Conservation (phyloP, 1,140 invertebrate genomes). For the Aphis gossypii region DNA sequence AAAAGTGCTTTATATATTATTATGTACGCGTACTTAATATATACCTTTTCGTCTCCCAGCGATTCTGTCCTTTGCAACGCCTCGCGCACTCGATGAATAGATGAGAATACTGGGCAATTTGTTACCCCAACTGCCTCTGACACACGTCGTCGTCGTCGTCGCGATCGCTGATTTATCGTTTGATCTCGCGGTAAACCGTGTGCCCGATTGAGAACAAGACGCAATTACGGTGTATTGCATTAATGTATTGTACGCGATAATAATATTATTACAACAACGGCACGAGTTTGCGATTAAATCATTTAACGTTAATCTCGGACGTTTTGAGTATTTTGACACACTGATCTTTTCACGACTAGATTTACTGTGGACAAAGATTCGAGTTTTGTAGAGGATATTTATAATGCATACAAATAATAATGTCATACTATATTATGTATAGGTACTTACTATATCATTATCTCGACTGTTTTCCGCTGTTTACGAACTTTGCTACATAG, state of each 20-base stretch:
- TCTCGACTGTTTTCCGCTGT: not conserved
- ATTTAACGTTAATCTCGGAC: not conserved
- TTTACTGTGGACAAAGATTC: not conserved
- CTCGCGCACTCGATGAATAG: not conserved
- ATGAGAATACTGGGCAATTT: not conserved
- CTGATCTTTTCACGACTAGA: not conserved
- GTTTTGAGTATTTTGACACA: not conserved
- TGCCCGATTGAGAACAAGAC: not conserved
- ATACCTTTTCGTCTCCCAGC: not conserved
- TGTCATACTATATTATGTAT: not conserved
- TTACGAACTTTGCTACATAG: not conserved
- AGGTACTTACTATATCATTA: not conserved
- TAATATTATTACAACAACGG: not conserved
- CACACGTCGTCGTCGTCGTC: not conserved
- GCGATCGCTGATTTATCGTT: conserved; percentile 10
- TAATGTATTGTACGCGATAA: not conserved
- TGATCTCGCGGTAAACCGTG: not conserved
- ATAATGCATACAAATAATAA: not conserved
- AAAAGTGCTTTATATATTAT: conserved; percentile 24
- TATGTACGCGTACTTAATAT: not conserved
- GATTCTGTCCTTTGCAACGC: not conserved
- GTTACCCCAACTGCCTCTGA: not conserved
- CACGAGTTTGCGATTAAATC: not conserved
- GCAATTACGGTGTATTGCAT: not conserved
- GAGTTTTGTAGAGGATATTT: not conserved